phyloP scores from a whole-genome alignment of 2,113 vertebrate species.

The Pluvialis apricaria region DNA sequence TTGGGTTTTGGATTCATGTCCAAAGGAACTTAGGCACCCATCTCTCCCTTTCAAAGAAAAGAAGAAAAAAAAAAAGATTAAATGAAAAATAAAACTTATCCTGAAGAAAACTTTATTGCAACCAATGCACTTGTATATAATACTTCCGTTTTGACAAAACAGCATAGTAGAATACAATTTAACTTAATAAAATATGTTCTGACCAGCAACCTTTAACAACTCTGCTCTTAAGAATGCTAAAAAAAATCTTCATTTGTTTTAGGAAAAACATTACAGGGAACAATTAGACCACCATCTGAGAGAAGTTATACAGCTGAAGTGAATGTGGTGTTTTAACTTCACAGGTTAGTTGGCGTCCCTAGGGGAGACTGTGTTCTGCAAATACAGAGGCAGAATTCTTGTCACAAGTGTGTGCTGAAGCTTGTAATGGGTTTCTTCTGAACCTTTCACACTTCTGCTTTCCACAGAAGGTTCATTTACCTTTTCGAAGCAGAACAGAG shows the following conservation, averaged over 20 bases:
- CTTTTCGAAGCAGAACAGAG: constrained; percentile 74
- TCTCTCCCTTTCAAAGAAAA: neutral
- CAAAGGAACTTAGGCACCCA: neutral
- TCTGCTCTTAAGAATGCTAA: neutral
- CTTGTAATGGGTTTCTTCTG: constrained; percentile 79
- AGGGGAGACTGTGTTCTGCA: constrained; percentile 28
- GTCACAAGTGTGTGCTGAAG: constrained; percentile 74
- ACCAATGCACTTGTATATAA: neutral
- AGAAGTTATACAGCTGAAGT: constrained; percentile 22
- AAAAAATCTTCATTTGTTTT: neutral
- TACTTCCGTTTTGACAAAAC: neutral
- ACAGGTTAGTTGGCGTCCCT: constrained; percentile 16
- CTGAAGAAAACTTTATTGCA: neutral
- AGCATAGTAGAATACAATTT: neutral
- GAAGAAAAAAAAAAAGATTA: neutral
- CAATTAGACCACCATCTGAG: neutral
- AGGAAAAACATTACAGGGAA: neutral
- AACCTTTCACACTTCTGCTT: constrained; percentile 76
- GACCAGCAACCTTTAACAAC: neutral
- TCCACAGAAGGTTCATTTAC: constrained; percentile 76
- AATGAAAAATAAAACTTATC: neutral
- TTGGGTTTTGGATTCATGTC: neutral
- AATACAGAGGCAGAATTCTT: constrained; percentile 64
- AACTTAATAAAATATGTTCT: neutral
- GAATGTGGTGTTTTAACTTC: constrained; percentile 13